Percentiles rank a stretch among this genome's conserved stretches.
These are phyloP conservation scores for Phthorimaea operculella DNA, from an alignment of 1,140 invertebrate species.

Conservation along the genomic window DNA sequence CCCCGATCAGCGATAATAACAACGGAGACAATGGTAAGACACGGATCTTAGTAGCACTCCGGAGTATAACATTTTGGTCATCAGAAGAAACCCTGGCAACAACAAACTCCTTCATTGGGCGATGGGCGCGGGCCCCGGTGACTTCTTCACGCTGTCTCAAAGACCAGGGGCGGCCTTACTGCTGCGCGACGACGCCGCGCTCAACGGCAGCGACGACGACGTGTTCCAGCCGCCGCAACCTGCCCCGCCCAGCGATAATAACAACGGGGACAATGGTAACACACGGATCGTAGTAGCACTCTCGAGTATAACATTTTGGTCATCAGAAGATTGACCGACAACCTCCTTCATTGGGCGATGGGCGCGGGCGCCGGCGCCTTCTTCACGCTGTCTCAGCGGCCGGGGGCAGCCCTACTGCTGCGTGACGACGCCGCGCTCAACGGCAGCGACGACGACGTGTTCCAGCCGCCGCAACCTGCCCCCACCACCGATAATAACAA, in stretches of 20 bases:
- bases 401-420: conserved; percentile 53
- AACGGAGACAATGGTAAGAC: no score
- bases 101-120: conserved; percentile 51
- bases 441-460: conserved; percentile 56
- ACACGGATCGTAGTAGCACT: no score
- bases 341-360: conserved; percentile 51
- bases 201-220: conserved; percentile 53
- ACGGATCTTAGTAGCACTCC: no score
- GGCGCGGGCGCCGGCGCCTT: conserved; percentile 62
- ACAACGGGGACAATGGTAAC: no score
- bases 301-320: no score
- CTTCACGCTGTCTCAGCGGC: conserved; percentile 62
- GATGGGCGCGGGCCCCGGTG: conserved; percentile 58
- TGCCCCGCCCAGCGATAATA: conserved; percentile 2
- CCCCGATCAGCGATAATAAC: conserved; percentile 1
- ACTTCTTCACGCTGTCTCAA: conserved; percentile 64
- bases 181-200: conserved; percentile 48
- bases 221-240: conserved; percentile 44
- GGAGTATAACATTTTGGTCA: no score
- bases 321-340: no score
- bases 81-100: no score
- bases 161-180: conserved; percentile 54
- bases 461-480: conserved; percentile 21
- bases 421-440: conserved; percentile 49
- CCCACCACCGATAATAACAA: not conserved